phyloP scores from a whole-genome alignment of 2,888 invertebrate species.

The Sesia apiformis region DNA sequence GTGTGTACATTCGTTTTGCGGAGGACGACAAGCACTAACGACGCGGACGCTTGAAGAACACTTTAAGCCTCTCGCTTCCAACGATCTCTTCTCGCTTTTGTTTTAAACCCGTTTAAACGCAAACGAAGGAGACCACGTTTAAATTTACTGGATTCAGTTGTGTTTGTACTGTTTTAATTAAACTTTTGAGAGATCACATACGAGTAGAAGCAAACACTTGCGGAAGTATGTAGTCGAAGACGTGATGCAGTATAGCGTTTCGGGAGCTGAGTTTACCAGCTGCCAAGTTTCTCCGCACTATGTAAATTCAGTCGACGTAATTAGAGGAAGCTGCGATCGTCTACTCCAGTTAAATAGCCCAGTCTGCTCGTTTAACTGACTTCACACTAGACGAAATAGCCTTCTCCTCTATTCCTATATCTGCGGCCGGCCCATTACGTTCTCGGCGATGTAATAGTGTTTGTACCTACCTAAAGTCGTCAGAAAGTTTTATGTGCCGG shows the following conservation, averaged over 20 bases:
- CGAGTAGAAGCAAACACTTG: constrained; percentile 2
- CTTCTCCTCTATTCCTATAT: constrained; percentile 24
- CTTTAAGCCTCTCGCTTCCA: constrained; percentile 46
- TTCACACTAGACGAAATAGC: constrained; percentile 28
- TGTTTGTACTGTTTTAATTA: constrained; percentile 10
- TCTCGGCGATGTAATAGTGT: constrained; percentile 14
- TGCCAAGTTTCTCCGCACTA: constrained; percentile 49
- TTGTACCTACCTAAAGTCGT: constrained; percentile 25
- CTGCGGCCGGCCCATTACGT: constrained; percentile 14
- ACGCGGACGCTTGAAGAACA: constrained; percentile 50
- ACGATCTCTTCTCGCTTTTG: constrained; percentile 49
- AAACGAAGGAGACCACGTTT: constrained; percentile 48
- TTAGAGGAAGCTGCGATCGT: constrained; percentile 47
- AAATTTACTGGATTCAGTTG: constrained; percentile 27
- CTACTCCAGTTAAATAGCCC: constrained; percentile 34
- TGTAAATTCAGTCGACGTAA: constrained; percentile 49
- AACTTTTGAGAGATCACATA: constrained; percentile 4
- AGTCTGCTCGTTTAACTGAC: constrained; percentile 33
- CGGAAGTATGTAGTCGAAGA: constrained; percentile 8
- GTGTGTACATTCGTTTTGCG: constrained; percentile 58
- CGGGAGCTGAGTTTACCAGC: constrained; percentile 34
- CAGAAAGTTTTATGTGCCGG: constrained; percentile 45
- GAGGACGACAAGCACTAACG: constrained; percentile 42
- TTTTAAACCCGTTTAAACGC: constrained; percentile 43
- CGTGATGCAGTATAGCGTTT: constrained; percentile 20